Conservation (phyloP, 2,113 vertebrate species). For the rat (Rattus norvegicus) region GRCr8 NC_086019.1:4056501-4057000, state of each 20-base stretch:
- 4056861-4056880: constrained; percentile 70
- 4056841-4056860: constrained; percentile 36
- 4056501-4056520: neutral
- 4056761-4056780: constrained; percentile 69
- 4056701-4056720: neutral
- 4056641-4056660: neutral
- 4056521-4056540: neutral
- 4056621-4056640: neutral
- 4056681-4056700: neutral
- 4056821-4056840: constrained; percentile 26
- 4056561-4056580: neutral
- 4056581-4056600: neutral
- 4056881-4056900: constrained; percentile 64
- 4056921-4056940: neutral
- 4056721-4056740: neutral
- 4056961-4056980: neutral
- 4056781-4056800: constrained; percentile 43
- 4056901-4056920: constrained; percentile 69
- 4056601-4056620: neutral
- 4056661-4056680: neutral
- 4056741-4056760: neutral
- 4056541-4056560: too few relatives aligned
- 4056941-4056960: too few relatives aligned
- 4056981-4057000: neutral
- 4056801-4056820: constrained; percentile 65